phyloP scores from a whole-genome alignment of 2,888 invertebrate species.

The Podotricha telesiphe region DNA sequence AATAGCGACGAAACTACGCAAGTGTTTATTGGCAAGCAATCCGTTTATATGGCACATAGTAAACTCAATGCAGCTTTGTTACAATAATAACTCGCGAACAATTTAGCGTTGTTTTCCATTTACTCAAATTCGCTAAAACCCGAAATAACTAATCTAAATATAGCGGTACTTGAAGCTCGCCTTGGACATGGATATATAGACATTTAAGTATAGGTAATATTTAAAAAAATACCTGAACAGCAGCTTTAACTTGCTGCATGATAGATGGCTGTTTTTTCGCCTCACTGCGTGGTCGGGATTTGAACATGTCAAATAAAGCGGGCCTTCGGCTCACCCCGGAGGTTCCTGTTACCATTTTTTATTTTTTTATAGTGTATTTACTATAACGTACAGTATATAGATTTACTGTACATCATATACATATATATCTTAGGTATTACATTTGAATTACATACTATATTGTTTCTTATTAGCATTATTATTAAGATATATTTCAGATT shows the following conservation, averaged over 20 bases:
- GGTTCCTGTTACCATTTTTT: slow-evolving; percentile 69
- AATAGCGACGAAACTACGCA: slow-evolving; percentile 26
- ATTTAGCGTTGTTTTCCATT: slow-evolving; percentile 28
- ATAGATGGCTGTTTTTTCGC: slow-evolving; percentile 81
- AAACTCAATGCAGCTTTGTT: slow-evolving; percentile 32
- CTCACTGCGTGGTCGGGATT: slow-evolving; percentile 70
- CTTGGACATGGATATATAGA: background rate
- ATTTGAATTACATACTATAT: too few species aligned
- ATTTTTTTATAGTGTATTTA: background rate
- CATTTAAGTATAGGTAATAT: too few species aligned
- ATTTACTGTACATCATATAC: too few species aligned
- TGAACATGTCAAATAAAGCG: slow-evolving; percentile 92
- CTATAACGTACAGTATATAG: too few species aligned
- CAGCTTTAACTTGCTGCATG: slow-evolving; percentile 93
- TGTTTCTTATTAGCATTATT: too few species aligned
- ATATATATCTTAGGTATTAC: too few species aligned
- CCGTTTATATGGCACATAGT: slow-evolving; percentile 28
- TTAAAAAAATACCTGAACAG: slow-evolving; percentile 86
- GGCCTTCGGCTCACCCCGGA: slow-evolving; percentile 88
- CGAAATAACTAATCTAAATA: slow-evolving; percentile 14
- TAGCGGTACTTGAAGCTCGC: background rate
- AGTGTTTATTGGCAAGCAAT: slow-evolving; percentile 38
- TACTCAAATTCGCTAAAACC: slow-evolving; percentile 11
- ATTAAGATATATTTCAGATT: too few species aligned
- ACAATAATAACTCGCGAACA: slow-evolving; percentile 35